Percentiles rank a stretch among this genome's conserved stretches.
Evolutionary conservation across 2,888 invertebrate genomes (phyloP).

Genomic region (Melanchra persicariae): DNA sequence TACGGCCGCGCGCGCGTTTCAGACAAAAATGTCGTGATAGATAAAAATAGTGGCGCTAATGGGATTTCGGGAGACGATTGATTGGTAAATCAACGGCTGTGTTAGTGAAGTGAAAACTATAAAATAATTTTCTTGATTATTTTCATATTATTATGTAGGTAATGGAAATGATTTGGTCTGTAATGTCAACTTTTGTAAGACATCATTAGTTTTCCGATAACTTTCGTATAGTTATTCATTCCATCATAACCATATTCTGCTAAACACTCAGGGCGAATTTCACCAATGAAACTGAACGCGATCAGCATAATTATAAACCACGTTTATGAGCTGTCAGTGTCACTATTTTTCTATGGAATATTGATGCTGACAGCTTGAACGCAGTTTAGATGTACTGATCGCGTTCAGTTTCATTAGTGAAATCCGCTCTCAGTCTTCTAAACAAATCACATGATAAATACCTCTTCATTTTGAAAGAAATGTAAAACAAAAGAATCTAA

Average conservation of each 20-base stretch:
- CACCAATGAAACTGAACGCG: too few species aligned
- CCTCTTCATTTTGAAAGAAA: neutral
- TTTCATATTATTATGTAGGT: too few species aligned
- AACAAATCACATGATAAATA: neutral
- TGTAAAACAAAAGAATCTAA: neutral
- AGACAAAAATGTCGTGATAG: slow-evolving; percentile 63
- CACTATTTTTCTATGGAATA: too few species aligned
- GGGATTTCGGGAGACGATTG: slow-evolving; percentile 53
- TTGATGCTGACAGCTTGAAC: too few species aligned
- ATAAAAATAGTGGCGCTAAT: slow-evolving; percentile 59
- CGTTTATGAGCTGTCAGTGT: too few species aligned
- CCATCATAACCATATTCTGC: neutral
- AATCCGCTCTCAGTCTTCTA: neutral
- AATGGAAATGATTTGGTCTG: too few species aligned
- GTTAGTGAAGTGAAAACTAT: slow-evolving; percentile 36
- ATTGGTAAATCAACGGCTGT: slow-evolving; percentile 36
- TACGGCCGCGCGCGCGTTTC: slow-evolving; percentile 57
- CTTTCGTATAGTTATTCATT: too few species aligned
- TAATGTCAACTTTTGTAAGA: too few species aligned
- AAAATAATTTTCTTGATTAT: neutral
- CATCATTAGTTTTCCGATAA: neutral
- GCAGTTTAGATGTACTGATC: too few species aligned
- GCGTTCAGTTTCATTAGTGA: too few species aligned
- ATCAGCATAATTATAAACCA: too few species aligned
- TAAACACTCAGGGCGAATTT: too few species aligned